Percentiles rank a stretch among this genome's conserved stretches.
phyloP scores from a whole-genome alignment of 2,113 vertebrate genomes.

The Cyanoderma ruficeps region DNA sequence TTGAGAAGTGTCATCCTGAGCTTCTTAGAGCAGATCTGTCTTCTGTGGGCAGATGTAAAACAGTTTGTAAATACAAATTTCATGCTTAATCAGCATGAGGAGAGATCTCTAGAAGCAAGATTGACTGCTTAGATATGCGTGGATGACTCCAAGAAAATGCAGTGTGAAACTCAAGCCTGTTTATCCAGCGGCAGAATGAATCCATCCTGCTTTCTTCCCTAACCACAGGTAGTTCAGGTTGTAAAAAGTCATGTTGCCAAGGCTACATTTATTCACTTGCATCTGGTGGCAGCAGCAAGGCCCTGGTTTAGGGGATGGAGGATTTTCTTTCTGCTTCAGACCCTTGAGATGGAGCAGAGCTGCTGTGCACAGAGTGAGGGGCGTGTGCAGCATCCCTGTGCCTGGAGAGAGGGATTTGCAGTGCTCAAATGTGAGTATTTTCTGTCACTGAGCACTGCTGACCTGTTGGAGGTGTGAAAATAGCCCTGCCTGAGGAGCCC shows the following conservation, averaged over 20 bases:
- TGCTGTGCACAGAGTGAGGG: not conserved
- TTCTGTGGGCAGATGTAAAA: not conserved
- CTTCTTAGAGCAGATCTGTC: not conserved
- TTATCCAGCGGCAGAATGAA: not conserved
- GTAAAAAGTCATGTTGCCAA: not conserved
- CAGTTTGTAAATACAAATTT: not conserved
- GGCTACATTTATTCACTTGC: not conserved
- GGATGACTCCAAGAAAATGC: not conserved
- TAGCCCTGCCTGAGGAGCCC: not conserved
- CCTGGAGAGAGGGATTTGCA: not conserved
- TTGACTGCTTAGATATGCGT: not conserved
- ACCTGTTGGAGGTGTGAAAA: not conserved
- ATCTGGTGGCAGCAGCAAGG: not conserved
- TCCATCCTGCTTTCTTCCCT: not conserved
- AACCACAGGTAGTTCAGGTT: not conserved
- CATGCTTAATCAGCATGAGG: not conserved
- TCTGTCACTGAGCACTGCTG: not conserved
- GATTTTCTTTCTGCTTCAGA: not conserved
- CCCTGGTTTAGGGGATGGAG: not conserved
- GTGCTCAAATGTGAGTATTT: fast-evolving
- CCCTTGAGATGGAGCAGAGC: not conserved
- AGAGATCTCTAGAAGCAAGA: not conserved
- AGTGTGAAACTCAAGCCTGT: not conserved
- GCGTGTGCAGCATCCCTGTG: not conserved
- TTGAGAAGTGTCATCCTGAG: not conserved